Base-by-base conservation (phyloP, 2,113 vertebrate genomes). In the Beaufortia kweichowensis region DNA sequence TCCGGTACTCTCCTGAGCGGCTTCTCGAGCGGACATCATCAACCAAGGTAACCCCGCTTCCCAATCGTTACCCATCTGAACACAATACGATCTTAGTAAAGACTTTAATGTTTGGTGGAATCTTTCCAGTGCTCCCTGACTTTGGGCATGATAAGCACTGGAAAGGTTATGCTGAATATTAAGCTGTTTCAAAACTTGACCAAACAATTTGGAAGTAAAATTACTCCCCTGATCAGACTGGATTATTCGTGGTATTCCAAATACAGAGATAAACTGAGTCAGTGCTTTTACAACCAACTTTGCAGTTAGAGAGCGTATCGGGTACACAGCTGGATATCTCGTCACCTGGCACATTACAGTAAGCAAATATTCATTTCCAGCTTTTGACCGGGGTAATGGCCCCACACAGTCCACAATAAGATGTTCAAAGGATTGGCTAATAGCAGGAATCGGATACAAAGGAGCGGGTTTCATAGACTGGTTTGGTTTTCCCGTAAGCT, bases 291-390 rank as follows among this genome's bases (percentile, higher is more conserved):
- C 0, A 2, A 67, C 24, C 6, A 8, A 11, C 3, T 29, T 67
- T 19, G 64, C 41, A 4, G 41, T 48, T 26, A 66, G 1, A 4
- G 41, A 67, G 5, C 1, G 24, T 0, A 67, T 19, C 0, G 63
- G 63, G 23, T 66, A 46, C 1, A 5, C 63, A 4, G 63, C 35
- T 10, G 63, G 63, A 46, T 66, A 66, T 15, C 35, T 15, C 2
- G 64, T 48, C 7, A 67, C 24, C 24, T 48, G 41, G 3, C 24
- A 67, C 62, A 64, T 64, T 1, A 64, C 1, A 3, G 35, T 43
- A 65, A 65, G 62, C 35, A 65, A 65, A 23, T 67, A 67, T 11
- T 67, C 43, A 29, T 17, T 67, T 1, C 64, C 41, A 6, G 41
- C 23, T 19, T 66, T 66, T 48, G 43, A 67, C 17, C 0, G 1